Base-by-base conservation (phyloP, 2,113 vertebrate species). In the Edolisoma coerulescens region DNA sequence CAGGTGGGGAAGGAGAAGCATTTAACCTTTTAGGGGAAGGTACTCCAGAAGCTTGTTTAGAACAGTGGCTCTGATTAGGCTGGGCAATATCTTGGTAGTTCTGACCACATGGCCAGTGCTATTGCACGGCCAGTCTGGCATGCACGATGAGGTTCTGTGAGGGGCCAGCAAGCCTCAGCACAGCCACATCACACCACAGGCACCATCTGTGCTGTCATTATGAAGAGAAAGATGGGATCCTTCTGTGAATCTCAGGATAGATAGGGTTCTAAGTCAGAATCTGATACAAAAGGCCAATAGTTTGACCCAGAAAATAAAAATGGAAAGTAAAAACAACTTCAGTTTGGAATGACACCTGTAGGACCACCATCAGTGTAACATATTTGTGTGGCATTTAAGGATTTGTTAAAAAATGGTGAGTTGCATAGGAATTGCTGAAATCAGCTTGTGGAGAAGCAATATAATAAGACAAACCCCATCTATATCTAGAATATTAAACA, bases 121-220 rank as follows among this genome's bases (percentile, higher is more conserved):
- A 5, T 20, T 33, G 16, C 26, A 13, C 0, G 0, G 13, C 3
- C 32, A 44, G 30, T 35, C 44, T 74, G 11, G 8, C 22, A 11
- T 0, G 0, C 7, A 11, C 15, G 65, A 0, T 4, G 37, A 32
- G 10, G 35, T 19, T 61, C n/a, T 65, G 12, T 0, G 0, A 9
- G 11, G 42, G 4, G 21, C 13, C 28, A 77, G 16, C n/a, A 19
- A 82, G 27, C 5, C 47, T 68, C 1, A 0, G 35, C 35, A 27
- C 6, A 49, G 12, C 9, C 1, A 0, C 23, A 12, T 33, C 21
- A 17, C 12, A 12, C 21, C 42, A 44, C 57, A 57, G n/a, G 30
- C 7, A 22, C 9, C 1, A 27, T 3, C 2, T 47, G 18, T 17
- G 18, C 13, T 39, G 11, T 35, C 33, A 12, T 5, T 32, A n/a